Conservation (phyloP, 2,888 invertebrate species). For the Diplazon laetatorius region DNA sequence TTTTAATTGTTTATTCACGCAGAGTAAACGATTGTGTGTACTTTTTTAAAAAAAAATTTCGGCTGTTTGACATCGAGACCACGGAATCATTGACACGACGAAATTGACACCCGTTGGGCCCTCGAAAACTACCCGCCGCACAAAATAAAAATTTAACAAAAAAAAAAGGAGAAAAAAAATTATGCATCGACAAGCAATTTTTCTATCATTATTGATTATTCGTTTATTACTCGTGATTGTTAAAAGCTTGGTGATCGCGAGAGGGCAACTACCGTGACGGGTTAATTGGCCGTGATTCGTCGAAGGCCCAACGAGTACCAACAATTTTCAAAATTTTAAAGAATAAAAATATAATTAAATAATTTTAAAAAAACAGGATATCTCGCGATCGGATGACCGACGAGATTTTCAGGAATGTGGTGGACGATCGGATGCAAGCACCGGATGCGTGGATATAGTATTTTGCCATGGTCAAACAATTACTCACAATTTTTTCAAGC, state of each 20-base stretch:
- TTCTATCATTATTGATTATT: constrained; percentile 4
- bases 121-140: constrained; percentile 49
- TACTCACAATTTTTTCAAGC: constrained; percentile 24
- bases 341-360: constrained; percentile 29
- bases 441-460: constrained; percentile 48
- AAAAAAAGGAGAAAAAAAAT: no score
- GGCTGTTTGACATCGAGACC: background rate
- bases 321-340: constrained; percentile 49
- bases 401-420: constrained; percentile 60
- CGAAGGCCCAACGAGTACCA: constrained; percentile 56
- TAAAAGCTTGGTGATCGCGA: constrained; percentile 34
- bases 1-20: no score
- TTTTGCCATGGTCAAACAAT: constrained; percentile 31
- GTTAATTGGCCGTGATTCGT: constrained; percentile 48
- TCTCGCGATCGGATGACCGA: constrained; percentile 57
- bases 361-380: constrained; percentile 46
- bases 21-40: no score
- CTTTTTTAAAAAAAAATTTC: no score
- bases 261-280: constrained; percentile 2
- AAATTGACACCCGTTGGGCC: constrained; percentile 51
- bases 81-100: constrained; percentile 53
- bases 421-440: constrained; percentile 52
- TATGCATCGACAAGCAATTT: constrained; percentile 19
- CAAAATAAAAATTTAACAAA: background rate
- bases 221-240: background rate